These are phyloP conservation scores for Parochlus steinenii DNA, from an alignment of 2,888 invertebrate species.

Conservation along the genomic window DNA sequence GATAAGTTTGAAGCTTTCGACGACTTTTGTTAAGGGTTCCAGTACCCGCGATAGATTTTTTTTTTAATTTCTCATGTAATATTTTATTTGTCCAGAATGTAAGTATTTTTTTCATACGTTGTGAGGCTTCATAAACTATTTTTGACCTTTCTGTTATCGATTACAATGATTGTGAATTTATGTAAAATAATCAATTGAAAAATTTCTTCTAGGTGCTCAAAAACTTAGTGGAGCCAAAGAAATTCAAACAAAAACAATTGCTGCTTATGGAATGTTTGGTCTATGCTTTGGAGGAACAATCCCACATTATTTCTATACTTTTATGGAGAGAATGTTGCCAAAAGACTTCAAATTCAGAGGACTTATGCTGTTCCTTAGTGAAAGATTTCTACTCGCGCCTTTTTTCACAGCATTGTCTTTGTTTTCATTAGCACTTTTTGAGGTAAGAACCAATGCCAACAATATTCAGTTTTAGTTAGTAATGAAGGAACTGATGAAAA, in stretches of 20 bases:
- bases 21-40: too few relatives aligned
- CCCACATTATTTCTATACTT: slow-evolving; percentile 60
- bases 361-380: slow-evolving; percentile 45
- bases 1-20: too few relatives aligned
- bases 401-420: slow-evolving; percentile 55
- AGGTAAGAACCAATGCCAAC: too few relatives aligned
- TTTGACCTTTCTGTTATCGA: too few relatives aligned
- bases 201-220: slow-evolving; percentile 34
- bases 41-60: too few relatives aligned
- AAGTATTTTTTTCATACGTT: too few relatives aligned
- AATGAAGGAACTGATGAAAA: too few relatives aligned
- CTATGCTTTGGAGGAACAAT: slow-evolving; percentile 63
- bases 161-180: too few relatives aligned
- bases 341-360: slow-evolving; percentile 38
- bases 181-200: slow-evolving; percentile 5
- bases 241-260: slow-evolving; percentile 45
- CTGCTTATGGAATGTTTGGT: slow-evolving; percentile 61
- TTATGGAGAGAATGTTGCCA: slow-evolving; percentile 42
- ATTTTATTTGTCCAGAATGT: too few relatives aligned
- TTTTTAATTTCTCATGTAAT: too few relatives aligned
- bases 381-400: slow-evolving; percentile 54
- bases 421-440: slow-evolving; percentile 55
- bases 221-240: slow-evolving; percentile 44
- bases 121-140: too few relatives aligned
- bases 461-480: too few relatives aligned